Evolutionary conservation across 1,140 invertebrate species (phyloP).

Genomic region (Sarcophaga peregrina): DNA sequence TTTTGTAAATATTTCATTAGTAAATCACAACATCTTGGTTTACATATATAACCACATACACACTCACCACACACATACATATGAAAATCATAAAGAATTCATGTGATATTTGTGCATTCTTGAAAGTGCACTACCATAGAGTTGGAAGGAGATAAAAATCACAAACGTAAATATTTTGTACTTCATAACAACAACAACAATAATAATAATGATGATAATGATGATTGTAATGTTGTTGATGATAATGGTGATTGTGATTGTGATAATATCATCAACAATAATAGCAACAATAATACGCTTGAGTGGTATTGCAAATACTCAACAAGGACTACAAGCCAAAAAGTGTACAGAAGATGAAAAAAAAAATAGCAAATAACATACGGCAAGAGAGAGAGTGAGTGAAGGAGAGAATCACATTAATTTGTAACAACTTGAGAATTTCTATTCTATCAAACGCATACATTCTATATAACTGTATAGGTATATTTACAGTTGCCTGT

Average conservation of each 20-base stretch:
- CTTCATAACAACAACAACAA: background rate
- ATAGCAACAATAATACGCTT: background rate
- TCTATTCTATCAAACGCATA: background rate
- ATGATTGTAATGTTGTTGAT: too few species aligned
- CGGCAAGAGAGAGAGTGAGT: background rate
- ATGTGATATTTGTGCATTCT: background rate
- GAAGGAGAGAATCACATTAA: constrained; percentile 9
- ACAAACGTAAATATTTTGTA: constrained; percentile 5
- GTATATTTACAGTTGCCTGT: background rate
- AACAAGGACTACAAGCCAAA: background rate
- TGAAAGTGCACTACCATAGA: background rate
- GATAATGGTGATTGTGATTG: too few species aligned
- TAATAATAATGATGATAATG: background rate
- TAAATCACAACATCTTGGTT: background rate
- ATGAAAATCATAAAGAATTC: background rate
- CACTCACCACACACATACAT: background rate
- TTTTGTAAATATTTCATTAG: background rate
- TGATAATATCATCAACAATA: too few species aligned
- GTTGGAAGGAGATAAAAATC: background rate
- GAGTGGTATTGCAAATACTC: background rate
- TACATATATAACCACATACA: too few species aligned
- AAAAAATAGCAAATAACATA: background rate
- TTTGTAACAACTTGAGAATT: constrained; percentile 10
- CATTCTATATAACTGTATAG: background rate
- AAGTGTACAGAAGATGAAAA: background rate